Evolutionary conservation across 2,888 invertebrate species (phyloP), one percentile per base, ranked within the genome.

Genomic region (Eupithecia subumbrata): DNA sequence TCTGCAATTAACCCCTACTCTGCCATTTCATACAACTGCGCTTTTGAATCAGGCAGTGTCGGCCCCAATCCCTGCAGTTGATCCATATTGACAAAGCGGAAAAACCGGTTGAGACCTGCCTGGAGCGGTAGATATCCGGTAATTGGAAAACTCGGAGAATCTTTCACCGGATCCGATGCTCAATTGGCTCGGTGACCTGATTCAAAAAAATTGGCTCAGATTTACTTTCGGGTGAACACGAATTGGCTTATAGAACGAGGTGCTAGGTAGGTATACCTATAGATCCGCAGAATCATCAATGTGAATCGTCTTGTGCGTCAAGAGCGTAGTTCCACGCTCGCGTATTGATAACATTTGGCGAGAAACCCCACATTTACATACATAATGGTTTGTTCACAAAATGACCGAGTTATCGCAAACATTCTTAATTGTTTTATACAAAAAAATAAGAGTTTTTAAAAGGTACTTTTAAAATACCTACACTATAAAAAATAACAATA

Each of bases 141-240:
- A 68, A 68, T 68, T 68, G 68, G 68, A 68, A 68, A 68, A 68
- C 68, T 68, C 68, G 1, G 22, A 40, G 43, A 43, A 67, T 67
- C 45, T 68, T 68, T 43, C 25, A 5, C 11, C 68, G 25, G 18
- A n/a, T 40, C 67, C 68, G 68, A 68, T 68, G 68, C 43, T 68
- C 68, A 68, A 68, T 68, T 25, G 68, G 43, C 68, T 68, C 14
- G 9, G 69, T 69, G 52, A 34, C 69, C 45, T 48, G 52, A 69
- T 68, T 68, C n/a, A n/a, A n/a, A n/a, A n/a, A n/a, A n/a, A n/a
- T 2, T 5, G 25, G 25, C 5, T 22, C 22, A 1, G 40, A 43
- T 68, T 68, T 12, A 40, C 40, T 18, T 18, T 2, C 25, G 43
- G 4, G 2, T 68, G 68, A 43, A 25, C 25, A 43, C 43, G 14